Conservation (phyloP, 2,113 vertebrate species). For the Gasterosteus aculeatus region DNA sequence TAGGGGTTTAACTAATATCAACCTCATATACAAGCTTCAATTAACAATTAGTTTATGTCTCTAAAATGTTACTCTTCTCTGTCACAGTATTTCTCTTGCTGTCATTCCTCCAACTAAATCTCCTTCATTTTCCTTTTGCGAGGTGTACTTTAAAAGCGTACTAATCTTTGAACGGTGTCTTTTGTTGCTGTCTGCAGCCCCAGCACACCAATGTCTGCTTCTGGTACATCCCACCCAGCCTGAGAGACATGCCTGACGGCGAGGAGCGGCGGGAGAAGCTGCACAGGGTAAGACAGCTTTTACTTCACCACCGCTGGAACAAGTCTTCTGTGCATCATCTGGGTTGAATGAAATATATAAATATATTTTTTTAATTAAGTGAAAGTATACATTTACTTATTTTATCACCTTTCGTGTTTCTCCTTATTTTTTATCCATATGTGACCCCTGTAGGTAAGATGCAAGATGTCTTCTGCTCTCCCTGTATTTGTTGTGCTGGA, state of each 20-base stretch:
- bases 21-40: background rate
- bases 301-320: no score
- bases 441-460: no score
- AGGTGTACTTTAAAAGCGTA: background rate
- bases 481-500: no score
- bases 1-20: background rate
- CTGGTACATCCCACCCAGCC: slow-evolving; percentile 96
- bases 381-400: background rate
- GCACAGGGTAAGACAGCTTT: slow-evolving; percentile 84
- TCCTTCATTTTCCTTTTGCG: background rate
- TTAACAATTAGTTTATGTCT: no score
- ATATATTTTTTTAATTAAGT: background rate
- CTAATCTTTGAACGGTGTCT: background rate
- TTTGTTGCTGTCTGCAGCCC: slow-evolving; percentile 81
- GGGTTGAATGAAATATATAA: background rate
- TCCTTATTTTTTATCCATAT: background rate
- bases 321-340: background rate
- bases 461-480: no score
- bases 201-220: slow-evolving; percentile 99
- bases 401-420: background rate
- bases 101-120: background rate
- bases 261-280: slow-evolving; percentile 90
- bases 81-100: background rate
- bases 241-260: slow-evolving; percentile 88
- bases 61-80: background rate